phyloP scores from a whole-genome alignment of 2,797 vertebrate species.

The Lepus oiostolus region DNA sequence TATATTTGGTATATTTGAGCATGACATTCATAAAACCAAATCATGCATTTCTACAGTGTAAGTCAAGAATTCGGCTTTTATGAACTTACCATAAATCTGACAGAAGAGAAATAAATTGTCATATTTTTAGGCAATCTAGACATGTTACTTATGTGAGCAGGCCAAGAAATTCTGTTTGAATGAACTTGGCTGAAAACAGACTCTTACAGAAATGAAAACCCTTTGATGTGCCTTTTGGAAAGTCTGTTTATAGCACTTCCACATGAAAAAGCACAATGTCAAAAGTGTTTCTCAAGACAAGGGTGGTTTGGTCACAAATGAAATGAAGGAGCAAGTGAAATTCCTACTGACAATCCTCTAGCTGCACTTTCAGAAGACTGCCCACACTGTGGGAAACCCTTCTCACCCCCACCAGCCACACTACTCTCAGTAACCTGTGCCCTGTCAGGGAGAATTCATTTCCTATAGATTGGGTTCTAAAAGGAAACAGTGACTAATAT shows the following conservation, averaged over 20 bases:
- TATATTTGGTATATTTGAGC: constrained; percentile 58
- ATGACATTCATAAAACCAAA: constrained; percentile 59
- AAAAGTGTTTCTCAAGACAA: constrained; percentile 55
- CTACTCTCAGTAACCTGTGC: background rate
- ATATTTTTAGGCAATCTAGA: constrained; percentile 64
- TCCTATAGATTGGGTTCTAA: constrained; percentile 40
- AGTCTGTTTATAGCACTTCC: constrained; percentile 43
- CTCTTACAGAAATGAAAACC: constrained; percentile 63
- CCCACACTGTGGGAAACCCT: background rate
- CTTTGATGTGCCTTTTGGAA: constrained; percentile 73
- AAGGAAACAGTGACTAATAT: background rate
- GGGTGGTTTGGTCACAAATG: background rate
- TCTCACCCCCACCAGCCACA: background rate
- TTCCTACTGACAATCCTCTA: background rate
- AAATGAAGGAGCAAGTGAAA: background rate
- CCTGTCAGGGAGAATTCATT: background rate
- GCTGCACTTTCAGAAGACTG: background rate
- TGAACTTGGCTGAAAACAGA: constrained; percentile 74
- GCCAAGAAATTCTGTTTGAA: constrained; percentile 68
- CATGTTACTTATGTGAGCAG: constrained; percentile 54
- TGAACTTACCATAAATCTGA: constrained; percentile 70
- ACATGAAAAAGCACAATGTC: constrained; percentile 61
- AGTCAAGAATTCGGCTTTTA: constrained; percentile 57
- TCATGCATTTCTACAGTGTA: background rate
- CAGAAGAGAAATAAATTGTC: constrained; percentile 63